Evolutionary conservation across 2,888 invertebrate genomes (phyloP).

Genomic region (Spodoptera littoralis): DNA sequence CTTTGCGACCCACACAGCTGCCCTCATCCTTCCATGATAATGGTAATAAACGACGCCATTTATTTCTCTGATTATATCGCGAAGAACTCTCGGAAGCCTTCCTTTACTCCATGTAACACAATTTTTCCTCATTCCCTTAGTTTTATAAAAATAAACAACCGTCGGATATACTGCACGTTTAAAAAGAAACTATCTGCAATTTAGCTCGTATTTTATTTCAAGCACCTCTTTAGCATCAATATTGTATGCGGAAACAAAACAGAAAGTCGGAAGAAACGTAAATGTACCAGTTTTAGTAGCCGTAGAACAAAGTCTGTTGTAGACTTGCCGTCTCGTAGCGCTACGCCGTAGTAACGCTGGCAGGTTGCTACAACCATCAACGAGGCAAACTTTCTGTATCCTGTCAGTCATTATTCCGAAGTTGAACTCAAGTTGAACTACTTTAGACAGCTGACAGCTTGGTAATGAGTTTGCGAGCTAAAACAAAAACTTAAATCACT

Average conservation of each 20-base stretch:
- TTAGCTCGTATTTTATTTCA: constrained; percentile 5
- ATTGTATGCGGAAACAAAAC: constrained; percentile 10
- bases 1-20: constrained; percentile 18
- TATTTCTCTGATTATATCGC: constrained; percentile 53
- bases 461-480: constrained; percentile 76
- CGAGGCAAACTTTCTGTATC: constrained; percentile 62
- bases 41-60: constrained; percentile 55
- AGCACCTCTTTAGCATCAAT: neutral
- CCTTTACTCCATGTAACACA: constrained; percentile 16
- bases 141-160: constrained; percentile 10
- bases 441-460: constrained; percentile 75
- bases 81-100: constrained; percentile 30
- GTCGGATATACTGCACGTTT: constrained; percentile 12
- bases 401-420: constrained; percentile 75
- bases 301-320: constrained; percentile 14
- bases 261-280: constrained; percentile 5
- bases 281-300: constrained; percentile 12
- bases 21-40: constrained; percentile 40
- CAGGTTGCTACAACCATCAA: constrained; percentile 38
- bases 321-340: constrained; percentile 34
- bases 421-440: constrained; percentile 62
- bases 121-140: constrained; percentile 43
- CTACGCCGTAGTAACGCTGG: constrained; percentile 49
- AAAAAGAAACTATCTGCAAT: neutral
- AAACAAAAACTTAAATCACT: constrained; percentile 66